phyloP scores from a whole-genome alignment of 2,797 vertebrate species.

The Poecilia picta region DNA sequence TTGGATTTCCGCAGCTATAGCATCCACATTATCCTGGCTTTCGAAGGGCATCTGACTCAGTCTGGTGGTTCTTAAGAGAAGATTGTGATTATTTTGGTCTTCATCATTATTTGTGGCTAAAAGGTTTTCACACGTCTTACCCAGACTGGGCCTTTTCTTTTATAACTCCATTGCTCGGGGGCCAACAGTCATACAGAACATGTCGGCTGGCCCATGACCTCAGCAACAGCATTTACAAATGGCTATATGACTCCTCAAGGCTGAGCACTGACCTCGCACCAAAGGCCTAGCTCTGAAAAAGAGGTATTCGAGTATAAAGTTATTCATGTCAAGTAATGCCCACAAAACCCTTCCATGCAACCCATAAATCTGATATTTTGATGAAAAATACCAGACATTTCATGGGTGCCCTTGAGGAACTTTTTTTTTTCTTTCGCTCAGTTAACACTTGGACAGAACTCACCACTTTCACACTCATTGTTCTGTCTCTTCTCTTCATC shows the following conservation, averaged over 20 bases:
- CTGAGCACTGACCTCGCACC: constrained; percentile 53
- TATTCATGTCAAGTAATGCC: constrained; percentile 67
- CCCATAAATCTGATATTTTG: constrained; percentile 60
- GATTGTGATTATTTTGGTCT: constrained; percentile 44
- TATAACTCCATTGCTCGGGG: constrained; percentile 38
- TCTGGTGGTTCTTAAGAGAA: constrained; percentile 39
- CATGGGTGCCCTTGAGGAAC: constrained; percentile 42
- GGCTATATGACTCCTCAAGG: constrained; percentile 64
- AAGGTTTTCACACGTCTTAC: constrained; percentile 46
- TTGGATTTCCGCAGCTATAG: constrained; percentile 24
- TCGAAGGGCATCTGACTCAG: constrained; percentile 28
- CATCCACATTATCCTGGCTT: constrained; percentile 23
- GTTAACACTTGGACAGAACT: constrained; percentile 47
- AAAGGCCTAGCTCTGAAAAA: constrained; percentile 48
- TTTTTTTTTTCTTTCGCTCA: constrained; percentile 52
- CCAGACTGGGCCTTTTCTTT: constrained; percentile 52
- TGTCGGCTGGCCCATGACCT: constrained; percentile 47
- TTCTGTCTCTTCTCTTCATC: constrained; percentile 41
- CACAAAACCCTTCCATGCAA: constrained; percentile 45
- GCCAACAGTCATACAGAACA: constrained; percentile 47
- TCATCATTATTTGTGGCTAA: constrained; percentile 39
- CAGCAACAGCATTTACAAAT: constrained; percentile 48
- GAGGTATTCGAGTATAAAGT: constrained; percentile 55
- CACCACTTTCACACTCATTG: constrained; percentile 41
- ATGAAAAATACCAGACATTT: constrained; percentile 65